Evolutionary conservation across 2,113 vertebrate genomes (phyloP), one percentile per base, ranked within the genome.

Genomic region (Epinephelus moara): DNA sequence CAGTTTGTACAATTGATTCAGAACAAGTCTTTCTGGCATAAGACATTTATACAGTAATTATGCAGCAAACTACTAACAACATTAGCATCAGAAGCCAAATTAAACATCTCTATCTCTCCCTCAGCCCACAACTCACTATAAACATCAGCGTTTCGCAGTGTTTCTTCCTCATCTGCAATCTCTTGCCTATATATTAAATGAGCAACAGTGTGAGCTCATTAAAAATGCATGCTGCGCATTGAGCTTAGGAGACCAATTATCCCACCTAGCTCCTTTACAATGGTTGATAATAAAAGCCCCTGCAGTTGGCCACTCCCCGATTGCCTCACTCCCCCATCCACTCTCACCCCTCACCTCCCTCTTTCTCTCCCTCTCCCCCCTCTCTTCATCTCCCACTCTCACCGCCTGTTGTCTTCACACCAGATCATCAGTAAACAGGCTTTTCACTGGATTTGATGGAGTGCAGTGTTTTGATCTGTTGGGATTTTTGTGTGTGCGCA

Each of bases 211-310:
- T 86, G 80, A 73, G 61, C 87, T 89, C 78, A 91, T 94, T 90
- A 93, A 93, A 94, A 82, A 93, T 93, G 75, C 87, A 93, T 87
- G 87, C 88, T 81, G 79, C 68, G 77, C 86, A 87, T 88, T 80
- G 89, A 88, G 92, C 88, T 89, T 85, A 78, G 84, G 90, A 94
- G 90, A 88, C 89, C 91, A 93, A 92, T 91, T 92, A 93, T 88
- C 90, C 86, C 90, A 89, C 88, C 88, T 88, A 80, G 80, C 80
- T 86, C 71, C 82, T 91, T 90, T 89, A 90, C 92, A 91, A 82
- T 89, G 66, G 82, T 81, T 79, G 53, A 80, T 85, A 85, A 90
- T 86, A 85, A 90, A 90, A 88, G 79, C 89, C 63, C 78, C 85
- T 85, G 89, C 84, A 88, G 72, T 85, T 67, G 56, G 73, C 87